Evolutionary conservation across 2,888 invertebrate species (phyloP).

Genomic region (Orthosia gothica): DNA sequence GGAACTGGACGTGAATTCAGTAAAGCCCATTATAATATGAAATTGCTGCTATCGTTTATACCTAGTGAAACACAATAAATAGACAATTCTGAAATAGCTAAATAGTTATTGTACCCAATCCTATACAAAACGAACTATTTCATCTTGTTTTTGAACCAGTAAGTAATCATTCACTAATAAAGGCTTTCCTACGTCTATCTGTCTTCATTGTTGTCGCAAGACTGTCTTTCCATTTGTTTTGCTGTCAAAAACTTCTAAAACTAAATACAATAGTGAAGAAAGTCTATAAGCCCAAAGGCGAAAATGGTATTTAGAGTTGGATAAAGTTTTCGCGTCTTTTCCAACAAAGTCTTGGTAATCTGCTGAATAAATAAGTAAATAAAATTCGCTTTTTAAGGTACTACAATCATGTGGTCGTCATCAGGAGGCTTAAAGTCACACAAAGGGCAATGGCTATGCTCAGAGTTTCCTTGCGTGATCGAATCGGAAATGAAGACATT

Average conservation of each 20-base stretch:
- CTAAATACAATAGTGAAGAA: slow-evolving; percentile 6
- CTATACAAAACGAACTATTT: not conserved
- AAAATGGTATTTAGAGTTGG: slow-evolving; percentile 9
- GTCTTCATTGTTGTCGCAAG: slow-evolving; percentile 20
- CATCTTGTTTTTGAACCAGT: not conserved
- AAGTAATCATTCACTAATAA: not conserved
- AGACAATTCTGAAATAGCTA: too few relatives aligned
- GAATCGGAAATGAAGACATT: too few relatives aligned
- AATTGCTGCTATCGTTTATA: too few relatives aligned
- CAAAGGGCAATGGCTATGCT: too few relatives aligned
- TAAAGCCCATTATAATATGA: too few relatives aligned
- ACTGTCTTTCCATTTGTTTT: slow-evolving; percentile 5
- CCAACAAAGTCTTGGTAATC: not conserved
- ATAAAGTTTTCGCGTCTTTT: slow-evolving; percentile 6
- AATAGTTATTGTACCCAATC: too few relatives aligned
- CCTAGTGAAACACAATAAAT: too few relatives aligned
- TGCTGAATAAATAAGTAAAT: not conserved
- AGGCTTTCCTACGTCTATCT: not conserved
- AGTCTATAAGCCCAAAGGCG: not conserved
- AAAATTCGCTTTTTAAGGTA: not conserved
- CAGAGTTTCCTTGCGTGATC: too few relatives aligned
- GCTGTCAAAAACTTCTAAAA: slow-evolving; percentile 33
- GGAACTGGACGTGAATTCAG: too few relatives aligned
- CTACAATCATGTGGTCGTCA: too few relatives aligned
- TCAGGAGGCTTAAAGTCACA: too few relatives aligned